These are phyloP conservation scores for Meles meles DNA, from an alignment of 2,113 vertebrate species.

Conservation along the genomic window DNA sequence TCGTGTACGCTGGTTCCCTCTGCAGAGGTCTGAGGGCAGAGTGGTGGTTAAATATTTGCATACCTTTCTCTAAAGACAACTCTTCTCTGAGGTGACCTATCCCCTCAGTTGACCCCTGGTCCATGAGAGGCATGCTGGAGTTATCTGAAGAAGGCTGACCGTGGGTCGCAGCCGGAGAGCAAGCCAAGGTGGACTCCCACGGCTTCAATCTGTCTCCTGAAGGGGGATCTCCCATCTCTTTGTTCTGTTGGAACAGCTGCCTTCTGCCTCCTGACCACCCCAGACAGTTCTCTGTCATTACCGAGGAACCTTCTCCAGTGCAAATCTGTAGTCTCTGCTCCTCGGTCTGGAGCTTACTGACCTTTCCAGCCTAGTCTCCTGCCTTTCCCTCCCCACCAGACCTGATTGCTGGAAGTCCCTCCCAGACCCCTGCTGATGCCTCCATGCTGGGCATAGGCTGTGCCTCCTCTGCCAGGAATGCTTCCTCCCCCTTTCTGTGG, in stretches of 20 bases:
- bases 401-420: background rate
- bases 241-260: background rate
- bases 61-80: background rate
- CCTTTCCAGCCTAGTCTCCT: background rate
- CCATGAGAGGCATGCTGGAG: background rate
- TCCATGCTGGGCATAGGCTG: background rate
- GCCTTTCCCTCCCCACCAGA: background rate
- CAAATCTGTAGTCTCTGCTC: background rate
- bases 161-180: rapidly evolving
- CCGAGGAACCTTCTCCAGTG: background rate
- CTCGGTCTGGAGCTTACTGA: background rate
- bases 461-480: background rate
- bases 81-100: background rate
- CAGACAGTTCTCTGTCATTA: background rate
- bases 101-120: background rate
- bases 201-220: too few species aligned
- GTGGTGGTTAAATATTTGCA: background rate
- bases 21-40: background rate
- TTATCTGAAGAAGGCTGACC: background rate
- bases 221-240: background rate
- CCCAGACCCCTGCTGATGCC: background rate
- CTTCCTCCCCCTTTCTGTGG: background rate
- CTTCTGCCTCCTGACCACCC: background rate
- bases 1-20: background rate
- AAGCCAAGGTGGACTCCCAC: background rate